Percentiles rank a stretch among this genome's conserved stretches.
phyloP scores from a whole-genome alignment of 2,113 vertebrate species.

The Crotalus tigris region DNA sequence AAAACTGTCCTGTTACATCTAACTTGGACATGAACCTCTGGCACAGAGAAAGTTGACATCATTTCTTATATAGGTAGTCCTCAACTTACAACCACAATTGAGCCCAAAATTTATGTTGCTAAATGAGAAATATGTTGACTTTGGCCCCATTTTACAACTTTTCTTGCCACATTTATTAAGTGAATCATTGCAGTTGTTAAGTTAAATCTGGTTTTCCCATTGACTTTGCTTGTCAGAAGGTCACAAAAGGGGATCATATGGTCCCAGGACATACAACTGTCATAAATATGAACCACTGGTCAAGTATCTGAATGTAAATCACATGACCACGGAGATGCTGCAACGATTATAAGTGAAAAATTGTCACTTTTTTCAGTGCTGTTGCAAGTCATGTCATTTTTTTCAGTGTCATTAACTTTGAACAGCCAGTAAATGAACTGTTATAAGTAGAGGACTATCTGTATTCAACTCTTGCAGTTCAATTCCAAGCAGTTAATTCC shows the following conservation, averaged over 20 bases:
- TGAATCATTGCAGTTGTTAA: background rate
- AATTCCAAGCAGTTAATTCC: background rate
- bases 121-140: background rate
- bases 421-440: background rate
- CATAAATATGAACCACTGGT: background rate
- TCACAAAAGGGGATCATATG: background rate
- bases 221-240: background rate
- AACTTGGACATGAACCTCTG: background rate
- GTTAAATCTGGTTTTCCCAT: background rate
- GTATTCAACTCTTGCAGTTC: background rate
- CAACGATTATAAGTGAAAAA: background rate
- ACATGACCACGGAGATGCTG: background rate
- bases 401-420: background rate
- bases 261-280: background rate
- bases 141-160: background rate
- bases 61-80: background rate
- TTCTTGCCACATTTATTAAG: background rate
- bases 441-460: background rate
- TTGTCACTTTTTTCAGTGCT: background rate
- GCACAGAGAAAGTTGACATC: background rate
- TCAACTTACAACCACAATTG: background rate
- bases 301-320: background rate
- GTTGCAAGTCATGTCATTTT: background rate
- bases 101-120: background rate
- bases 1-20: background rate